Base-by-base conservation (phyloP, 2,888 invertebrate species). In the Icerya purchasi region DNA sequence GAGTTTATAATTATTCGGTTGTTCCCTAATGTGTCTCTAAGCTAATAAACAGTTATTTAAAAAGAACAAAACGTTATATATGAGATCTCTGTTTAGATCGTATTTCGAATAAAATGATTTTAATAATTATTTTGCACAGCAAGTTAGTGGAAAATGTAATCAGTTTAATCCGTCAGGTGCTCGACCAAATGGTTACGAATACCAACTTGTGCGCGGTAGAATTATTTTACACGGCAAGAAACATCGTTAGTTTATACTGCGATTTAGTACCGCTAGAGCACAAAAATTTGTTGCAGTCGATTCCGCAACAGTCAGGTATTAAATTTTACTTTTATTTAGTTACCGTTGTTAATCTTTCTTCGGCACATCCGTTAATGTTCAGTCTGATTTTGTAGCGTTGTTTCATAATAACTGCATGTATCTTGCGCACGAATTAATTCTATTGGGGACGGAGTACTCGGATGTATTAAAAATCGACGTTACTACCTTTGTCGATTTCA, bases 391-490 rank as follows among this genome's bases (percentile, higher is more conserved):
- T 74, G 51, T 71, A 82, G 90, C 86, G 3, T 69, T 91, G 23
- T 86, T 86, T 68, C 83, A 92, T 73, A 94, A 94, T 74, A 93
- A 94, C 72, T 91, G 91, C 70, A 82, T 86, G 81, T 93, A 82
- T 69, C 74, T 94, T 14, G 81, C 86, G 0, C 84, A 90, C 72
- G 78, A 81, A 66, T 73, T 86, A 59, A 75, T 78, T 59, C 78
- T 78, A 1, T 73, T 86, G 66, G 81, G 63, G 53, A 51, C 61
- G n/a, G 58, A 58, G 2, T 61, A 59, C 22, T 49, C 61, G 8
- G 49, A 56, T 8, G 22, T 62, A 49, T n/a, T 64, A 2, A 56
- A 54, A 50, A 22, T 59, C 55, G 18, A 49, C 51, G 19, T 60
- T 18, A 50, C 25, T 52, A 79, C 80, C 3, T 83, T 87, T 67